Conservation (phyloP, 2,888 invertebrate genomes). For the Zygothrica quintamaculata region DNA sequence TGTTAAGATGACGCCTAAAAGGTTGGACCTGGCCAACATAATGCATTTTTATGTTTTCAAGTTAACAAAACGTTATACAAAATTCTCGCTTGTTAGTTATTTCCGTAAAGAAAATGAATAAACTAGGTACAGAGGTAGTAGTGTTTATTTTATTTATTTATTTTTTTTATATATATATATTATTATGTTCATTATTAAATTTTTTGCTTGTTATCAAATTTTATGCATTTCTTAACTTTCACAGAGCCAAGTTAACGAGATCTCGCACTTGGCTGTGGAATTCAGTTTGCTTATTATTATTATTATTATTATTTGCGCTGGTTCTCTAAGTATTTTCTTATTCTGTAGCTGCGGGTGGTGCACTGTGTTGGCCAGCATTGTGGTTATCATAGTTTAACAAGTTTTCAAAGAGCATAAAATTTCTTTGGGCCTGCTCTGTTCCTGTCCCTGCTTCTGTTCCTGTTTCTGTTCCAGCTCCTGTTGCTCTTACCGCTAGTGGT, state of each 20-base stretch:
- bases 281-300: conserved; percentile 75
- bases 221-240: conserved; percentile 79
- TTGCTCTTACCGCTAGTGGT: too few relatives aligned
- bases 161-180: conserved; percentile 33
- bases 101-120: conserved; percentile 58
- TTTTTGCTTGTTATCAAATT: conserved; percentile 77
- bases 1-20: conserved; percentile 11
- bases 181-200: conserved; percentile 15
- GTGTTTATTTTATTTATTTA: conserved; percentile 39
- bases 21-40: too few relatives aligned
- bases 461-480: too few relatives aligned
- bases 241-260: conserved; percentile 71
- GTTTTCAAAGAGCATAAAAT: conserved; percentile 81
- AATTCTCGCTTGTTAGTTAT: conserved; percentile 72
- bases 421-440: conserved; percentile 56
- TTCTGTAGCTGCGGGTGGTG: conserved; percentile 9
- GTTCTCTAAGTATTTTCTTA: conserved; percentile 32
- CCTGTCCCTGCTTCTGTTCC: too few relatives aligned
- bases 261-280: conserved; percentile 37
- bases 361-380: conserved; percentile 66
- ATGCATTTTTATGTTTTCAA: conserved; percentile 15
- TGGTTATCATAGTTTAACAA: conserved; percentile 83
- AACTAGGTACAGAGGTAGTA: conserved; percentile 21
- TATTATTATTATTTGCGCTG: conserved; percentile 73
- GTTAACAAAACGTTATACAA: conserved; percentile 43